Percentiles rank a stretch among this genome's conserved stretches.
Evolutionary conservation across 2,113 vertebrate genomes (phyloP).

Genomic region (Nothocercus nigrocapillus): DNA sequence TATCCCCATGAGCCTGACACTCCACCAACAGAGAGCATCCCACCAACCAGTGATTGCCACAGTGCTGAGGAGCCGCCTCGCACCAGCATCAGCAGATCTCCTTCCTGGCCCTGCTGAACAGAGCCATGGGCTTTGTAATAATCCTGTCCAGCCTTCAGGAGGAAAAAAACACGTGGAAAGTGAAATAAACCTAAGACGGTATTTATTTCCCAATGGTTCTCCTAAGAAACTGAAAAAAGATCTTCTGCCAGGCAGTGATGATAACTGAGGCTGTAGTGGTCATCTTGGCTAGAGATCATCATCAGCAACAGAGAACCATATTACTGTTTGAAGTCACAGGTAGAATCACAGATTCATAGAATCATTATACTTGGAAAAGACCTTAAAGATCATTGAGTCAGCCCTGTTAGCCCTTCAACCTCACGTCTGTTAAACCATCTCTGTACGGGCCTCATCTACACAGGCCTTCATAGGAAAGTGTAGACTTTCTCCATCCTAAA

Average conservation of each 20-base stretch:
- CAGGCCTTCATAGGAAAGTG: background rate
- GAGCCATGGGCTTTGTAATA: background rate
- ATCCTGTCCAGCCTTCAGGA: background rate
- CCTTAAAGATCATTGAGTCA: no score
- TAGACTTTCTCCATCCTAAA: background rate
- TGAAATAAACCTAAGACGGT: background rate
- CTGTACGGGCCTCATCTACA: no score
- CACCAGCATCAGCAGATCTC: background rate
- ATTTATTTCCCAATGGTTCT: background rate
- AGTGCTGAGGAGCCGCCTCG: background rate
- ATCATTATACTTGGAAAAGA: no score
- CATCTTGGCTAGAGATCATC: background rate
- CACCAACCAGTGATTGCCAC: background rate
- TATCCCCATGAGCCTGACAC: background rate
- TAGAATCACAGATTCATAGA: no score
- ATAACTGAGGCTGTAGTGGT: background rate
- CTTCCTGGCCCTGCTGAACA: background rate
- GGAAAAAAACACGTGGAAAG: background rate
- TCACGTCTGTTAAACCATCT: no score
- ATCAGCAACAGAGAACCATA: background rate
- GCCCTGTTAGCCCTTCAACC: no score
- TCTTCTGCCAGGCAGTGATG: background rate
- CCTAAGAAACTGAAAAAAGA: background rate
- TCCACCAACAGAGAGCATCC: background rate
- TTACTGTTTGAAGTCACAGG: background rate